Evolutionary conservation across 2,888 invertebrate genomes (phyloP).

Genomic region (Yponomeuta evonymella): DNA sequence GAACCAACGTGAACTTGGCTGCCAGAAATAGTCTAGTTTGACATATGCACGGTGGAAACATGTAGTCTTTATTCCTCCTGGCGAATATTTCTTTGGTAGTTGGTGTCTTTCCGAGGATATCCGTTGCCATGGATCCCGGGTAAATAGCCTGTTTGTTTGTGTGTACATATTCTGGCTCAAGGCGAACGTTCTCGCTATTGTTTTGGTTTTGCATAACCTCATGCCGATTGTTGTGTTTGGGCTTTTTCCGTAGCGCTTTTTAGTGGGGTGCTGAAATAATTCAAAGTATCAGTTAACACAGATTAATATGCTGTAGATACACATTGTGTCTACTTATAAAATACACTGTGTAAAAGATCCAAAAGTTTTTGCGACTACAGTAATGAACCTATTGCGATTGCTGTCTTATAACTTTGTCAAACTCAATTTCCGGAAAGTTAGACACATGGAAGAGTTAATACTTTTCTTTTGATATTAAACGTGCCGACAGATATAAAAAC

Average conservation of each 20-base stretch:
- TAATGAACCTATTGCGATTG: no score
- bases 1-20: constrained; percentile 66
- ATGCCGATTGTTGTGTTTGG: constrained; percentile 27
- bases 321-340: no score
- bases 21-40: constrained; percentile 72
- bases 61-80: constrained; percentile 70
- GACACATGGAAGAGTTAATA: no score
- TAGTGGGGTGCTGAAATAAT: constrained; percentile 19
- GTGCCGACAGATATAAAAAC: no score
- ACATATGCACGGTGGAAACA: constrained; percentile 69
- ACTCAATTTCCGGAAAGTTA: no score
- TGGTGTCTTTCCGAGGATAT: constrained; percentile 47
- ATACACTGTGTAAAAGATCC: no score
- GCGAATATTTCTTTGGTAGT: constrained; percentile 52
- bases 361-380: no score
- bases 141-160: constrained; percentile 50
- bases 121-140: constrained; percentile 61
- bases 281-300: neutral
- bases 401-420: no score
- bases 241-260: constrained; percentile 24
- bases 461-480: no score
- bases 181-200: constrained; percentile 37
- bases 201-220: constrained; percentile 66
- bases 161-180: constrained; percentile 27
- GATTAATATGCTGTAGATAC: neutral